These are phyloP conservation scores for Octodonta nipae DNA, from an alignment of 2,888 invertebrate genomes.

Conservation along the genomic window DNA sequence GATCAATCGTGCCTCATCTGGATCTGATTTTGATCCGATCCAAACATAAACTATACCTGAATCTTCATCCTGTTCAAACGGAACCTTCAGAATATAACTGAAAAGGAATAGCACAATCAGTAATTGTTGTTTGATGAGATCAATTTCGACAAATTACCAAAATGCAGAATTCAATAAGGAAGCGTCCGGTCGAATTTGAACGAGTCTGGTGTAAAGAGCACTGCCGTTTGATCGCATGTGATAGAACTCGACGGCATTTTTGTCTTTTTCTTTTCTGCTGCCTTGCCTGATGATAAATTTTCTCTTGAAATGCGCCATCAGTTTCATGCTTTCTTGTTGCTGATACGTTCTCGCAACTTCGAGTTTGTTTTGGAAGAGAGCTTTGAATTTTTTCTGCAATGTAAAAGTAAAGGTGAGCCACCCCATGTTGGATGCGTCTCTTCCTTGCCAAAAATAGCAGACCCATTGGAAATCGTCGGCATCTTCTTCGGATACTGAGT, in stretches of 20 bases:
- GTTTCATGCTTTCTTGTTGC: constrained; percentile 96
- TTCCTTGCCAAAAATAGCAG: constrained; percentile 99
- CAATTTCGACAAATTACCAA: no score
- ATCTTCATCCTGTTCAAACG: constrained; percentile 73
- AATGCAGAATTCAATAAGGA: constrained; percentile 81
- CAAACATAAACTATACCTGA: constrained; percentile 91
- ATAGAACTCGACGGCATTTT: constrained; percentile 71
- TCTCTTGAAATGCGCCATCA: constrained; percentile 91
- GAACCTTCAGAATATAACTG: constrained; percentile 86
- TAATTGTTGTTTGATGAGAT: no score
- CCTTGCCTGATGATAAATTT: constrained; percentile 88
- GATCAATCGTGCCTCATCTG: constrained; percentile 72
- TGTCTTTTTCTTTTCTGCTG: constrained; percentile 45
- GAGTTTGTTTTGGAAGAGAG: constrained; percentile 73
- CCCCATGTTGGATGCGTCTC: constrained; percentile 96
- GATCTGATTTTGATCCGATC: constrained; percentile 75
- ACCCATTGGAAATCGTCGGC: constrained; percentile 64
- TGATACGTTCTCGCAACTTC: constrained; percentile 95
- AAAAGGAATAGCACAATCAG: no score
- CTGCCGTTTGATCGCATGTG: constrained; percentile 94
- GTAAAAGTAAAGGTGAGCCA: constrained; percentile 99
- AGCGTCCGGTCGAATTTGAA: constrained; percentile 82
- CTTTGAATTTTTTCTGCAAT: constrained; percentile 80
- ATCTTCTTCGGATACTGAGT: constrained; percentile 26
- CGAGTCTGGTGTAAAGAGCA: constrained; percentile 78